phyloP scores from a whole-genome alignment of 1,140 invertebrate species.

The Pseudomyrmex cubaensis region DNA sequence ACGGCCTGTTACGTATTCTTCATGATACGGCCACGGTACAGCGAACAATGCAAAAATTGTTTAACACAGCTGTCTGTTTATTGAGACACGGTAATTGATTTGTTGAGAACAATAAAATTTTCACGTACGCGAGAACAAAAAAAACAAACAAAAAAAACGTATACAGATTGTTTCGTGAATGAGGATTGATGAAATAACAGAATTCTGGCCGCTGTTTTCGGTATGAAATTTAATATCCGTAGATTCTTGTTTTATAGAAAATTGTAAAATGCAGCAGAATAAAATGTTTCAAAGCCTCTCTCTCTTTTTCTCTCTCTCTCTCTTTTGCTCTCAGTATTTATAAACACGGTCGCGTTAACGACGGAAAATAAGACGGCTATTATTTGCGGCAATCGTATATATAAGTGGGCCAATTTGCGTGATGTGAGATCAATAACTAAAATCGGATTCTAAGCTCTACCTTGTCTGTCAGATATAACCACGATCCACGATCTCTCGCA shows the following conservation, averaged over 20 bases:
- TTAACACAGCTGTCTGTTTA: neutral
- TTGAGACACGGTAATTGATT: slow-evolving; percentile 1
- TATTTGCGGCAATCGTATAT: too few species aligned
- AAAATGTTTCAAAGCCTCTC: neutral
- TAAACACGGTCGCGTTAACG: too few species aligned
- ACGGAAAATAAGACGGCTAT: too few species aligned
- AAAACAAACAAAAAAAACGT: too few species aligned
- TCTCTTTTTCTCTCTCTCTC: too few species aligned
- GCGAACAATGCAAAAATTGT: neutral
- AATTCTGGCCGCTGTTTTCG: neutral
- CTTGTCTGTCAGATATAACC: slow-evolving; percentile 2
- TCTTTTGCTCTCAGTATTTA: too few species aligned
- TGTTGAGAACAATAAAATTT: slow-evolving; percentile 12
- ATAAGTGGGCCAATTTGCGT: neutral
- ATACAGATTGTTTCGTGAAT: slow-evolving; percentile 9
- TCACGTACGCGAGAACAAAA: neutral
- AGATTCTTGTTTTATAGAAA: too few species aligned
- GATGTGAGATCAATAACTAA: slow-evolving; percentile 8
- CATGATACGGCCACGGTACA: neutral
- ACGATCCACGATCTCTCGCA: slow-evolving; percentile 21
- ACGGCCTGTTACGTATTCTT: slow-evolving; percentile 2
- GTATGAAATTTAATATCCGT: slow-evolving; percentile 9
- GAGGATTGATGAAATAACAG: neutral
- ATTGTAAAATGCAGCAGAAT: neutral
- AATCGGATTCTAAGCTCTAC: slow-evolving; percentile 18